phyloP scores from a whole-genome alignment of 2,888 invertebrate species.

The Coleophora deauratella region DNA sequence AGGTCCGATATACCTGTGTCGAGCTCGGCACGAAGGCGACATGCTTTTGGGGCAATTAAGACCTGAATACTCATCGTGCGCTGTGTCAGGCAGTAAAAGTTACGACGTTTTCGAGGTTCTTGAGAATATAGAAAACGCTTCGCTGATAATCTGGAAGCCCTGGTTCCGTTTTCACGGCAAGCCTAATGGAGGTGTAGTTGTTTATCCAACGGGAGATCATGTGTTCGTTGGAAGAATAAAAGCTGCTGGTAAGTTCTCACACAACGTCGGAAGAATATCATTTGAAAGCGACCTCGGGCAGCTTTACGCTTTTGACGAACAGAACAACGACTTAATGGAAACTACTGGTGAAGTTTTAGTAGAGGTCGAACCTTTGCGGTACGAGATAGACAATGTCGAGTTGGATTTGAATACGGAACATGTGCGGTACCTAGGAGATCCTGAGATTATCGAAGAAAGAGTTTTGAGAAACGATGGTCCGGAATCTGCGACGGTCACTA shows the following conservation, averaged over 20 bases:
- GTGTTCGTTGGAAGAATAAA: conserved; percentile 55
- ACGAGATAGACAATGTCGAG: conserved; percentile 81
- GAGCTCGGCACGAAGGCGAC: conserved; percentile 80
- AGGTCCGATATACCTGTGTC: conserved; percentile 81
- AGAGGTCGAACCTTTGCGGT: conserved; percentile 85
- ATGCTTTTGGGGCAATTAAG: conserved; percentile 82
- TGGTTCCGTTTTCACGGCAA: conserved; percentile 80
- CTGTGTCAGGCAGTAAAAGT: conserved; percentile 76
- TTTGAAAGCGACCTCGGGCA: conserved; percentile 79
- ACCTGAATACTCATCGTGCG: conserved; percentile 75
- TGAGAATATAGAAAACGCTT: conserved; percentile 84
- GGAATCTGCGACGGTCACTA: conserved; percentile 77
- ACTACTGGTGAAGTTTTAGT: conserved; percentile 83
- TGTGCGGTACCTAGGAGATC: conserved; percentile 50
- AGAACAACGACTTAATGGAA: conserved; percentile 69
- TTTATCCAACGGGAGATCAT: conserved; percentile 56
- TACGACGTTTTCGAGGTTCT: conserved; percentile 80
- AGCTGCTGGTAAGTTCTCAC: conserved; percentile 50
- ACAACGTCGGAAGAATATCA: conserved; percentile 82
- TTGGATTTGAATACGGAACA: conserved; percentile 71
- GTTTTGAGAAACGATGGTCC: conserved; percentile 70
- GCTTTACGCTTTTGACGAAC: conserved; percentile 78
- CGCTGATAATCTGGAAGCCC: conserved; percentile 82
- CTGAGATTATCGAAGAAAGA: conserved; percentile 68
- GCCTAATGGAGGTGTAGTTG: conserved; percentile 80